Conservation (phyloP, 2,797 vertebrate genomes). For the Tadarida brasiliensis region DNA sequence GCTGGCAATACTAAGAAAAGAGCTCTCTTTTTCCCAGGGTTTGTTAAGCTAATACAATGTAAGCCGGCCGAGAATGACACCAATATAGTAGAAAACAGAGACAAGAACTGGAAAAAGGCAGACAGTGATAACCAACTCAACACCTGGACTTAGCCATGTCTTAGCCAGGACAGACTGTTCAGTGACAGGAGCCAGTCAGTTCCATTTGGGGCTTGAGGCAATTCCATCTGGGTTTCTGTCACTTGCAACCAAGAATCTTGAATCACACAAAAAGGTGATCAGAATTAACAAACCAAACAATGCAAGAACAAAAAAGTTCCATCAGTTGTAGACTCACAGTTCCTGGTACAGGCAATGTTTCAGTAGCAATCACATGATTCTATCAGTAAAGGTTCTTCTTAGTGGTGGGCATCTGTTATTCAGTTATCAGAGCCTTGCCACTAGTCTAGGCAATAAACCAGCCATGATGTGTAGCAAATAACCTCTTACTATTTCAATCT, state of each 20-base stretch:
- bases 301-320: not conserved
- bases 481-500: not conserved
- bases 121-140: not conserved
- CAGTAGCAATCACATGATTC: not conserved
- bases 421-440: not conserved
- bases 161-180: not conserved
- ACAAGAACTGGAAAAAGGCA: not conserved
- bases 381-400: not conserved
- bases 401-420: not conserved
- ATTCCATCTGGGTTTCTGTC: not conserved
- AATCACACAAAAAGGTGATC: not conserved
- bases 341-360: not conserved
- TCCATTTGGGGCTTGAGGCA: not conserved
- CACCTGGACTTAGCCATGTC: not conserved
- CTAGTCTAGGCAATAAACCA: not conserved
- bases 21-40: not conserved
- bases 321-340: not conserved
- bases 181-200: not conserved
- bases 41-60: not conserved
- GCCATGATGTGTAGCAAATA: not conserved
- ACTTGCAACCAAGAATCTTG: slow-evolving; percentile 7
- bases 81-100: not conserved
- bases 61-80: not conserved
- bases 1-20: not conserved
- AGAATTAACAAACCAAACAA: not conserved